Evolutionary conservation across 92 coral and sea anemone genomes (phyloP).

Genomic region (Palythoa grandis): DNA sequence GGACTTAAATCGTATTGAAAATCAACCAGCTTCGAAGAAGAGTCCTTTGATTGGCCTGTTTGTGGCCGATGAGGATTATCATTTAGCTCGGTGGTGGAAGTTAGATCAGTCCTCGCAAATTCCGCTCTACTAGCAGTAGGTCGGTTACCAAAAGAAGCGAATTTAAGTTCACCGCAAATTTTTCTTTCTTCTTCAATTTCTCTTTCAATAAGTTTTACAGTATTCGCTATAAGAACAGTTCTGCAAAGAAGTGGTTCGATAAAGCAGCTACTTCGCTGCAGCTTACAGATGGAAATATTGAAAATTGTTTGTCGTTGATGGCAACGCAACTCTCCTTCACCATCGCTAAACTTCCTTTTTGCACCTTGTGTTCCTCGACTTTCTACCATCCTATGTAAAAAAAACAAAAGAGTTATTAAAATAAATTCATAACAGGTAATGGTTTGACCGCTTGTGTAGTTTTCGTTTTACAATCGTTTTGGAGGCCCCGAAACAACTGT

Average conservation of each 20-base stretch:
- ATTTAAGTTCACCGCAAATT: conserved; percentile 43
- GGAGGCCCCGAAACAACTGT: not conserved
- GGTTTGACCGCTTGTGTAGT: not conserved
- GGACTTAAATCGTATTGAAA: conserved; percentile 75
- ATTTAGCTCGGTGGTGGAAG: conserved; percentile 43
- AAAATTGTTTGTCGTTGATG: conserved; percentile 96
- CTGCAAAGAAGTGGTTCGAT: conserved; percentile 90
- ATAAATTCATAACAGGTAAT: not conserved
- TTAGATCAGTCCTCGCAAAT: conserved; percentile 45
- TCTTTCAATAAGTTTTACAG: conserved; percentile 85
- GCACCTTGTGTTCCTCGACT: conserved; percentile 77
- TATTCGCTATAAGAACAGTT: conserved; percentile 95
- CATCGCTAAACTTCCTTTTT: conserved; percentile 83
- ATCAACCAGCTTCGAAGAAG: conserved; percentile 51
- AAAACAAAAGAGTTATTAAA: conserved; percentile 6
- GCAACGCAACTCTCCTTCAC: conserved; percentile 73
- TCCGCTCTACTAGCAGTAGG: conserved; percentile 39
- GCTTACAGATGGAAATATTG: conserved; percentile 94
- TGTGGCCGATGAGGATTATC: conserved; percentile 54
- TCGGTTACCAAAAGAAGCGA: conserved; percentile 8
- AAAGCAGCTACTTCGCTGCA: conserved; percentile 79
- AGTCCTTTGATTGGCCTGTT: conserved; percentile 59
- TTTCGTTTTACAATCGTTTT: not conserved
- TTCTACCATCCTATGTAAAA: conserved; percentile 74
- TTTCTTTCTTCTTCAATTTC: conserved; percentile 86